Base-by-base conservation (phyloP, 2,888 invertebrate genomes). In the Liopterus haemorrhoidalis region DNA sequence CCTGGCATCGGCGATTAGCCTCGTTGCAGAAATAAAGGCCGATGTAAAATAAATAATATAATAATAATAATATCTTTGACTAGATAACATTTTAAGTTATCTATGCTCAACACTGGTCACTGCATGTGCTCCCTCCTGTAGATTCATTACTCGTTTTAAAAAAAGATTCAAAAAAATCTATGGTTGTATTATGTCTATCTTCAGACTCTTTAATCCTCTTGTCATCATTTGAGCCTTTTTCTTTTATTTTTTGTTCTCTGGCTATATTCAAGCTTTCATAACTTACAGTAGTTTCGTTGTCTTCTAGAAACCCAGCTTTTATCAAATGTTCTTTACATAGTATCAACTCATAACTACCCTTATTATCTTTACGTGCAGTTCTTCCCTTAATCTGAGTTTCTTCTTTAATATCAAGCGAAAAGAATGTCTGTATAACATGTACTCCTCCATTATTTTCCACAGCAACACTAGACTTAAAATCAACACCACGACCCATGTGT, bases 351-450 rank as follows among this genome's bases (percentile, higher is more conserved):
- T 41, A 41, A 22, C 24, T 41, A 12, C 41, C 41, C 8, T 6
- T 22, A 22, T 41, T 41, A 18, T 30, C 32, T 11, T 41, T 41
- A 8, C 41, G 20, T 11, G 41, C 41, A 22, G 41, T 41, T 2
- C 41, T 22, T 1, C 41, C 41, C n/a, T 32, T 32, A 14, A 41
- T 41, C 16, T 41, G 41, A n/a, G 32, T 41, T 16, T 41, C 24
- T 24, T 41, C 41, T n/a, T 41, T 41, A 2, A 32, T 5, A 21
- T 41, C 41, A 22, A 21, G 24, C 9, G 32, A 41, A n/a, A 22
- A 41, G 24, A 41, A 41, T 9, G 41, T 39, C 12, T 31, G 40
- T n/a, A 40, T 31, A 3, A 40, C 31, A 30, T 40, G 40, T 6
- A 41, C 22, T 15, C 41, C 41, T 32, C 41, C 41, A 32, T 32